Percentiles rank a stretch among this genome's conserved stretches.
These are phyloP conservation scores for Illadopsis cleaveri DNA, from an alignment of 2,113 vertebrate species.

Conservation along the genomic window DNA sequence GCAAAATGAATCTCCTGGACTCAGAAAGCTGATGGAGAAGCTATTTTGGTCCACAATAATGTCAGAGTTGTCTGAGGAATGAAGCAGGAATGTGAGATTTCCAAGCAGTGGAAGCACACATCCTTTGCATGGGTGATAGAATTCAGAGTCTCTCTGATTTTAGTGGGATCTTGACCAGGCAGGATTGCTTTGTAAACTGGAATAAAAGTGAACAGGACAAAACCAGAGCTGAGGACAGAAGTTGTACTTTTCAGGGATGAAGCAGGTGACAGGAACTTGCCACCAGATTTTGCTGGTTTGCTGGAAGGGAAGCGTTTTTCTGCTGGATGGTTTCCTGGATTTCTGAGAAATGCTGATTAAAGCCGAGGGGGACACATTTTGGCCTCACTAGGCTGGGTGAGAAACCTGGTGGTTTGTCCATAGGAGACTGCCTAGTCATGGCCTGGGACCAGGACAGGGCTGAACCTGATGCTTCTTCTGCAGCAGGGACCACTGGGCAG, in stretches of 20 bases:
- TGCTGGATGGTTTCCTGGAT: background rate
- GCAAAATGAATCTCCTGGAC: background rate
- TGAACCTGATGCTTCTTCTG: background rate
- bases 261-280: background rate
- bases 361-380: background rate
- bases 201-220: background rate
- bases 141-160: background rate
- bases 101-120: background rate
- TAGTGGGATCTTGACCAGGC: background rate
- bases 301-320: background rate
- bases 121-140: background rate
- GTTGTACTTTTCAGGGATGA: background rate
- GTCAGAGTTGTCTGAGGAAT: background rate
- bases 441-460: background rate
- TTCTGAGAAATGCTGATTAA: background rate
- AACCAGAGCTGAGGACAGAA: background rate
- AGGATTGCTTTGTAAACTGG: background rate
- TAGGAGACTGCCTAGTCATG: background rate
- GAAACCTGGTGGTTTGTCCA: background rate
- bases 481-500: background rate
- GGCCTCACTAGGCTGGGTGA: background rate
- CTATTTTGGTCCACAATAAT: background rate
- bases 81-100: background rate
- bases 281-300: background rate
- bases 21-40: background rate